phyloP scores from a whole-genome alignment of 2,113 vertebrate genomes.

The Camelus dromedarius region DNA sequence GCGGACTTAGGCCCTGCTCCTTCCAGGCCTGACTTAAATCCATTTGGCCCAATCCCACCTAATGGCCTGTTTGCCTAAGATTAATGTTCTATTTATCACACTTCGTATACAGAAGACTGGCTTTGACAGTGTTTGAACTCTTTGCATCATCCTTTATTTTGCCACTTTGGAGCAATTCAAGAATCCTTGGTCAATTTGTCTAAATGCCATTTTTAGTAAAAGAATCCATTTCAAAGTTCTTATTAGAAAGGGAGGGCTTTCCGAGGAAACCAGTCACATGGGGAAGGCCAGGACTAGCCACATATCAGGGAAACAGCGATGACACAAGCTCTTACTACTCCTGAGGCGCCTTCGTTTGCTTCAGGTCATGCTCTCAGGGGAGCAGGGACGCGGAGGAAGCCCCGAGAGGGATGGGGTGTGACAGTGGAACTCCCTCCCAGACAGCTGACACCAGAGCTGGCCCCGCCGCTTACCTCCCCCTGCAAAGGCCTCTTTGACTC shows the following conservation, averaged over 20 bases:
- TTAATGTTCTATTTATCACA: neutral
- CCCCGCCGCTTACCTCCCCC: neutral
- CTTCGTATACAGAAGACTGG: neutral
- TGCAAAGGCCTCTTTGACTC: neutral
- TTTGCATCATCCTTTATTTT: neutral
- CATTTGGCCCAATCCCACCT: neutral
- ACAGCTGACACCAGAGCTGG: neutral
- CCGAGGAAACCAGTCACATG: neutral
- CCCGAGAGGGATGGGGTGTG: neutral
- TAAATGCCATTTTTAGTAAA: slow-evolving; percentile 41
- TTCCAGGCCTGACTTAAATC: too few relatives aligned
- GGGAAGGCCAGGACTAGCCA: neutral
- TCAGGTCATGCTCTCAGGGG: neutral
- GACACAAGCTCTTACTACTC: fast-evolving
- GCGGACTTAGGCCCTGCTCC: neutral
- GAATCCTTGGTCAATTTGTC: neutral
- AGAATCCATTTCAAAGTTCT: slow-evolving; percentile 38
- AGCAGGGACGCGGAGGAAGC: neutral
- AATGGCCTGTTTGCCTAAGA: neutral
- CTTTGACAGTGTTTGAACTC: neutral
- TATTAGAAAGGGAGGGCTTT: neutral
- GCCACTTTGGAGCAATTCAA: slow-evolving; percentile 42
- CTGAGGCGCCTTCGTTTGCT: neutral
- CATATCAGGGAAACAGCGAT: neutral
- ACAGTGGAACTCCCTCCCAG: neutral